Evolutionary conservation across 2,888 invertebrate species (phyloP), one percentile per base, ranked within the genome.

Genomic region (Cheilosia pagana): DNA sequence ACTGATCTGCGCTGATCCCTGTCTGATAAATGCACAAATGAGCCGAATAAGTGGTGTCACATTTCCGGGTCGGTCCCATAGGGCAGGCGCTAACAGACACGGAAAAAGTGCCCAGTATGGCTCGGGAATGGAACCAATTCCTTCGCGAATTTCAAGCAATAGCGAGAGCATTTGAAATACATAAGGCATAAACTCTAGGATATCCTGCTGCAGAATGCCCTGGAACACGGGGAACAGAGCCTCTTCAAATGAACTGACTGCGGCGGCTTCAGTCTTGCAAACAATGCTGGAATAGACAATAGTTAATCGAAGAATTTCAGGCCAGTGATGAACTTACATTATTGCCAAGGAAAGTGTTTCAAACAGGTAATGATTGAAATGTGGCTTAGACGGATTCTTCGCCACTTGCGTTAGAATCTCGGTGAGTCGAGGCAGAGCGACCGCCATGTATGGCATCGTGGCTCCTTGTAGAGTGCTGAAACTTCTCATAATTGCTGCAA

Each of bases 311-410:
- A 21, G 23, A 12, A 55, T 16, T n/a, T 1, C 8, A 7, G n/a
- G 25, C 21, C 10, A 0, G 14, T n/a, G 50, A 7, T n/a, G 0
- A 39, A 93, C 94, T 93, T 90, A 96, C 96, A 95, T 95, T n/a
- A 97, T 95, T 3, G 96, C 95, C 53, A 99, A 93, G 28, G 98
- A 97, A 48, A 99, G 93, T 0, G 97, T 96, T 93, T 99, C 99
- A 91, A 99, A 99, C 43, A 99, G 93, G 92, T 97, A 99, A 91
- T 99, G 99, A 93, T 99, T 99, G 93, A 99, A 99, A 91, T 98
- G 97, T 0, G 99, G 99, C 89, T 98, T 97, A 88, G 97, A 97
- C 0, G 99, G 97, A 93, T 99, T 99, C 93, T 97, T 97, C 68
- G 98, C 95, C 31, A 98, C 98, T 41, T 94, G 92, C 4, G 95